These are phyloP conservation scores for Cephonodes hylas DNA, from an alignment of 2,888 invertebrate species.

Conservation along the genomic window DNA sequence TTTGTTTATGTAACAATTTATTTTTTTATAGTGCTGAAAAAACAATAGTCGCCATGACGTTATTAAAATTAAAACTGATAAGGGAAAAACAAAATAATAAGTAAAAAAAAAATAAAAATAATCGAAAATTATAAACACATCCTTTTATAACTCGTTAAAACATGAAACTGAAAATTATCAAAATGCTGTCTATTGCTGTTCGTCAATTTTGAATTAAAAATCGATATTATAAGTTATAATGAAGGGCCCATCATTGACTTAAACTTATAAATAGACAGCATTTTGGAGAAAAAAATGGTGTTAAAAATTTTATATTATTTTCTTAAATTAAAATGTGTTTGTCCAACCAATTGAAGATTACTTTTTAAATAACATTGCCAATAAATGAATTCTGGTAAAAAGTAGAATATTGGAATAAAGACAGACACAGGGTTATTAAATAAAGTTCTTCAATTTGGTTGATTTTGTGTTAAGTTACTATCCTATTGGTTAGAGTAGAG, in stretches of 20 bases:
- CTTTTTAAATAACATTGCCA: neutral
- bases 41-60: neutral
- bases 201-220: no score
- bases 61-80: neutral
- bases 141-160: conserved; percentile 16
- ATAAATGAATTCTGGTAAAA: no score
- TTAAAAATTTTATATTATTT: neutral
- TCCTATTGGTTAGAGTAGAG: no score
- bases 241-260: no score
- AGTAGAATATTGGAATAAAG: no score
- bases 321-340: neutral
- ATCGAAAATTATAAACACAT: conserved; percentile 27
- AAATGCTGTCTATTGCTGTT: neutral
- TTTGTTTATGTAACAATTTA: neutral
- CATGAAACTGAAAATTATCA: conserved; percentile 3
- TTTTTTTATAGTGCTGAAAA: neutral
- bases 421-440: no score
- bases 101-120: neutral
- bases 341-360: neutral
- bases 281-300: neutral
- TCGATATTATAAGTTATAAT: no score
- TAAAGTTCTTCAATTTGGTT: neutral
- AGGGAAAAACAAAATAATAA: neutral
- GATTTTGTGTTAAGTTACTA: no score
- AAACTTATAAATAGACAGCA: neutral